These are phyloP conservation scores for Clarias fuscus DNA, from an alignment of 2,797 vertebrate genomes.

Conservation along the genomic window DNA sequence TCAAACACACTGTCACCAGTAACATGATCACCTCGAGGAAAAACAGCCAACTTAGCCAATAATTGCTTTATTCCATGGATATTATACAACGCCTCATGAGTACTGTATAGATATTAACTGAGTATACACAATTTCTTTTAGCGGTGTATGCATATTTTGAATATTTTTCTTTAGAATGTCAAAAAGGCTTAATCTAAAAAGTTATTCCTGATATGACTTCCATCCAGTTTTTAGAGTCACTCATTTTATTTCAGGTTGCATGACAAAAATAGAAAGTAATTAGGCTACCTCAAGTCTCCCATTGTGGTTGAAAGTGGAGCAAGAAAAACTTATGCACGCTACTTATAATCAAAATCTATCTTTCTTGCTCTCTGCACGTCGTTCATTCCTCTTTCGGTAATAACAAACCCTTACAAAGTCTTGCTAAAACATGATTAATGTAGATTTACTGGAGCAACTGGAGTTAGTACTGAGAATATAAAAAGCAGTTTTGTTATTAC, in stretches of 20 bases:
- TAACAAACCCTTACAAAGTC: neutral
- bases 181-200: neutral
- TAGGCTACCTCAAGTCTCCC: constrained; percentile 65
- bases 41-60: neutral
- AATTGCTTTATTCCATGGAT: neutral
- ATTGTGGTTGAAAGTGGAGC: constrained; percentile 72
- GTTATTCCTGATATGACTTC: no score
- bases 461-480: neutral
- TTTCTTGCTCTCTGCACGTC: constrained; percentile 50
- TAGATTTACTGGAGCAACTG: neutral
- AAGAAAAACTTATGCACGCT: constrained; percentile 56
- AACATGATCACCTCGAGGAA: neutral
- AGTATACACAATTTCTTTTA: neutral
- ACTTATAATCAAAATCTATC: constrained; percentile 66
- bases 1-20: neutral
- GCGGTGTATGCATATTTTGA: neutral
- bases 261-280: constrained; percentile 78
- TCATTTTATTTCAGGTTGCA: constrained; percentile 50
- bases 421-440: neutral
- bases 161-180: neutral
- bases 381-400: neutral
- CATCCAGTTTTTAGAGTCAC: constrained; percentile 35
- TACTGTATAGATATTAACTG: neutral
- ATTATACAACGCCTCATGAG: neutral
- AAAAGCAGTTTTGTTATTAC: neutral